A percentile compares a stretch with the other conserved stretches of the same genome.
Evolutionary conservation across 2,113 vertebrate genomes (phyloP).

Genomic region (Fregata magnificens): DNA sequence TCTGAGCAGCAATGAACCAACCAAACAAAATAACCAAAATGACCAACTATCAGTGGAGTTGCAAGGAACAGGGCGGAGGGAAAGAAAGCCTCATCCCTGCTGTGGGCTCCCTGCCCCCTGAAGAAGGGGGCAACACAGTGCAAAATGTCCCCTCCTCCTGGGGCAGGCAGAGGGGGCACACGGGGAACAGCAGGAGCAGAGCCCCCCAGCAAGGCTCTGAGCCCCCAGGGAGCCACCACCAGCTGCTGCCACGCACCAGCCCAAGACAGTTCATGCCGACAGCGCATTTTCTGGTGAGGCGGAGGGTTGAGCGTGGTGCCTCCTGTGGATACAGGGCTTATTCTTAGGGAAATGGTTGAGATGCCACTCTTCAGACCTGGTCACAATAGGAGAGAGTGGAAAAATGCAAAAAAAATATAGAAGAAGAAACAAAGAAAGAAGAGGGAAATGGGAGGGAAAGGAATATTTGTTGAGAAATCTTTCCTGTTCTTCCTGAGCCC

Average conservation of each 20-base stretch:
- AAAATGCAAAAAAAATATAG: accelerated
- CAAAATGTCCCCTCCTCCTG: accelerated
- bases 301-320: accelerated
- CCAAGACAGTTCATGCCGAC: not conserved
- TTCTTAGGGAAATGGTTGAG: not conserved
- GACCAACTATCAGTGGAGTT: not conserved
- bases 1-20: not conserved
- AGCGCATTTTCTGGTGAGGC: accelerated
- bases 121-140: not conserved
- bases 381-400: not conserved
- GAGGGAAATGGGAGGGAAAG: not conserved
- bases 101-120: accelerated
- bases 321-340: not conserved
- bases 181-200: not conserved
- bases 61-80: not conserved
- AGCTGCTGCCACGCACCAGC: accelerated
- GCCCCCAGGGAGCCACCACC: accelerated
- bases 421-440: not conserved
- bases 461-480: not conserved
- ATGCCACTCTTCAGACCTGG: not conserved
- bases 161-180: not conserved
- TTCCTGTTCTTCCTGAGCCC: not conserved
- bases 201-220: not conserved
- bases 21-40: not conserved
- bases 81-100: not conserved